Base-by-base conservation (phyloP, 2,888 invertebrate species). In the Drosophila differens region DNA sequence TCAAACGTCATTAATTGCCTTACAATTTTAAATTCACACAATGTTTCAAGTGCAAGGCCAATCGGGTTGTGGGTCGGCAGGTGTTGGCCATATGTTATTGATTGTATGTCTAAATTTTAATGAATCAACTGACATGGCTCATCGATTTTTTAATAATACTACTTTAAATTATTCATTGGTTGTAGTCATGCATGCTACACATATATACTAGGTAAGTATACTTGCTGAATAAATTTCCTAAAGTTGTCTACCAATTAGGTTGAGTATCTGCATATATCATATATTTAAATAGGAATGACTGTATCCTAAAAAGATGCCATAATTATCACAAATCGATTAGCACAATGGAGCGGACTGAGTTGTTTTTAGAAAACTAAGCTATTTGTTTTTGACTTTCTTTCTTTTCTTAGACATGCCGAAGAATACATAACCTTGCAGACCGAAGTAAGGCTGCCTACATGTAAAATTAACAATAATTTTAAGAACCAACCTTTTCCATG, bases 101-200 rank as follows among this genome's bases (percentile, higher is more conserved):
- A 79, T 76, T 76, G 44, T 52, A 62, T 80, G 61, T 76, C 54
- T 66, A 75, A 62, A 25, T 74, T 70, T 49, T 47, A 83, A 74
- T 78, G 78, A 88, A 70, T 74, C 83, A 81, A 78, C 72, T 30
- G 49, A 22, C 44, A 55, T 35, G 62, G 30, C 37, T 16, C 79
- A 89, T 89, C 84, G 85, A 85, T 85, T 89, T 89, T 81, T 79
- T 65, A 70, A 70, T 52, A 33, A 22, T 19, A 39, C 19, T 14
- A 28, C 25, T 54, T 78, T 85, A 30, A 85, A 85, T 85, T 85
- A 85, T 88, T 81, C 71, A 83, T 41, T 59, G 47, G 10, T 51
- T 61, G 52, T 49, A 49, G 54, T 57, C 68, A 68, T 70, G 67
- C 58, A 52, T 68, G 47, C 25, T 2, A 47, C 47, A 25, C 16